Conservation (phyloP, 2,797 vertebrate species). For the Margarornis squamiger region DNA sequence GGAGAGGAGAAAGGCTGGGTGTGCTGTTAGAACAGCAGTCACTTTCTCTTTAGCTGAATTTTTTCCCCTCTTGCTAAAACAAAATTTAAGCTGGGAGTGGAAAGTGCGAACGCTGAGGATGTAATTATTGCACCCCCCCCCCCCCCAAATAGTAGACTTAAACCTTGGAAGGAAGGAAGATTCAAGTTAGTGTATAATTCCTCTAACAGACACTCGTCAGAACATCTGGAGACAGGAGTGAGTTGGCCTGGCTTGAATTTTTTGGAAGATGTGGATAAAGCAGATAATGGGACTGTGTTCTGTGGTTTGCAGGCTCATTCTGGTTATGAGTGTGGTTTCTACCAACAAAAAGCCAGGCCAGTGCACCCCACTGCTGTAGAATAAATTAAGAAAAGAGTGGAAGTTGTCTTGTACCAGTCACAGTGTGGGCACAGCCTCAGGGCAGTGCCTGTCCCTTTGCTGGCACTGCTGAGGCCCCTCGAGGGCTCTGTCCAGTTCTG, state of each 20-base stretch:
- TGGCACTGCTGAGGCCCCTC: not conserved
- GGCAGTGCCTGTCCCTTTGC: not conserved
- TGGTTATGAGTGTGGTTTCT: not conserved
- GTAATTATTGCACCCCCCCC: not conserved
- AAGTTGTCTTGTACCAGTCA: rapidly evolving
- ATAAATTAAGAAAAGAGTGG: not conserved
- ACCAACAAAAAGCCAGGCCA: not conserved
- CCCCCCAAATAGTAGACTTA: not conserved
- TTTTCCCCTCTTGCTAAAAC: not conserved
- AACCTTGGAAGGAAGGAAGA: not conserved
- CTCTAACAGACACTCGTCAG: not conserved
- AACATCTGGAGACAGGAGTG: not conserved
- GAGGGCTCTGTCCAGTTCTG: not conserved
- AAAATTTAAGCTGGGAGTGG: not conserved
- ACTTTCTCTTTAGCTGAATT: not conserved
- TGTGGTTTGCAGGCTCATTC: not conserved
- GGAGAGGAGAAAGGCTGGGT: not conserved
- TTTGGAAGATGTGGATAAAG: not conserved
- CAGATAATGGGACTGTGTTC: not conserved
- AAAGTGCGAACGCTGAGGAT: not conserved
- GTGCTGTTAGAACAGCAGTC: not conserved
- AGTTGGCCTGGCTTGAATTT: not conserved
- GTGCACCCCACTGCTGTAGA: not conserved
- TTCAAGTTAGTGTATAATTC: not conserved
- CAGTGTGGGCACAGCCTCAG: not conserved